phyloP scores from a whole-genome alignment of 2,113 vertebrate species.

The Jacana jacana region DNA sequence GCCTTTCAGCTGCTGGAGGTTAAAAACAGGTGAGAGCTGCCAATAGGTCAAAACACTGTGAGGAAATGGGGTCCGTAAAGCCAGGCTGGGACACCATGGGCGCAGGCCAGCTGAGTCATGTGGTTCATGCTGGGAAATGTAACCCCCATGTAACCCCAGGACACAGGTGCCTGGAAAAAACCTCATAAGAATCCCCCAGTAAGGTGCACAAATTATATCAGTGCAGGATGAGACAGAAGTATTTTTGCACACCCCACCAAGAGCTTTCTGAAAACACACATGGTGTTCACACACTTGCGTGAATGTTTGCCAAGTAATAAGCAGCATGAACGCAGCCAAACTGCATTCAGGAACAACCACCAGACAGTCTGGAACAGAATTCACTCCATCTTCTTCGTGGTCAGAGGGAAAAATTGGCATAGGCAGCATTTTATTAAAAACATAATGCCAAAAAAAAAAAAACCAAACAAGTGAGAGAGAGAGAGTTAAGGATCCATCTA shows the following conservation, averaged over 20 bases:
- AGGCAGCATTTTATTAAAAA: slow-evolving; percentile 20
- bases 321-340: not conserved
- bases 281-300: not conserved
- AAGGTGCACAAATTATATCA: not conserved
- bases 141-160: no score
- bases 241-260: not conserved
- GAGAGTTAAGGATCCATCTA: not conserved
- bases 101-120: not conserved
- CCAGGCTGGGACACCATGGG: not conserved
- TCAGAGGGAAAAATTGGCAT: not conserved
- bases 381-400: not conserved
- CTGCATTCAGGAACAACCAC: not conserved
- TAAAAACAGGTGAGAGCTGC: not conserved
- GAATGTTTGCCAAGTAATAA: slow-evolving; percentile 4
- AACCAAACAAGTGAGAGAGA: not conserved
- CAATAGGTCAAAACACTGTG: not conserved
- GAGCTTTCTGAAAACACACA: not conserved
- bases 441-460: not conserved
- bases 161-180: not conserved
- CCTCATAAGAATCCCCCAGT: not conserved
- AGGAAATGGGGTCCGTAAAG: not conserved
- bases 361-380: slow-evolving; percentile 15
- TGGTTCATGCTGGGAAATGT: not conserved
- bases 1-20: not conserved
- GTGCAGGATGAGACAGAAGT: not conserved